A percentile compares a stretch with the other conserved stretches of the same genome.
Evolutionary conservation across 2,113 vertebrate species (phyloP).

Genomic region (Colossoma macropomum): DNA sequence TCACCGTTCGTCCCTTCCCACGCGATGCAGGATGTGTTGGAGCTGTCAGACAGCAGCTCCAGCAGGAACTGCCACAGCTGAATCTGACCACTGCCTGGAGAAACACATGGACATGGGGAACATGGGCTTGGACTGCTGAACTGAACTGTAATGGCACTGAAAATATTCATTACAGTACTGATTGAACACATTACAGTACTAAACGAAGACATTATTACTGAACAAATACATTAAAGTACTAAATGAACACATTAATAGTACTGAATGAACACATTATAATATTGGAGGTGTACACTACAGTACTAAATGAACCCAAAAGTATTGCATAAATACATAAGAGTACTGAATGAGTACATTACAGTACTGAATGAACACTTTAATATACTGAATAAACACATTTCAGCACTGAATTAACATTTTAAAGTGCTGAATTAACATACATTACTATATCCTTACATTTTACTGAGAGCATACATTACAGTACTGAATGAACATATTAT

Average conservation of each 20-base stretch:
- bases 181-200: background rate
- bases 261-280: background rate
- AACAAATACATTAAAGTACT: background rate
- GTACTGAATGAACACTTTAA: too few relatives aligned
- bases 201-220: background rate
- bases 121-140: background rate
- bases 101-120: background rate
- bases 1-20: slow-evolving; percentile 98
- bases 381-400: too few relatives aligned
- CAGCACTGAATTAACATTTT: too few relatives aligned
- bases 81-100: slow-evolving; percentile 94
- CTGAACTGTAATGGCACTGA: background rate
- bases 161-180: background rate
- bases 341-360: too few relatives aligned
- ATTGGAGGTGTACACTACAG: too few relatives aligned
- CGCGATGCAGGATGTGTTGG: slow-evolving; percentile 92
- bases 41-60: slow-evolving; percentile 92
- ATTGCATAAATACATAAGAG: too few relatives aligned
- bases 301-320: background rate
- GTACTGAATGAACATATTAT: background rate
- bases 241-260: background rate
- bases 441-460: too few relatives aligned
- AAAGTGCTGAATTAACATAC: too few relatives aligned
- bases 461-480: background rate
- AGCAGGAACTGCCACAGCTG: slow-evolving; percentile 98